Evolutionary conservation across 2,888 invertebrate genomes (phyloP).

Genomic region (Drosophila longiperda): DNA sequence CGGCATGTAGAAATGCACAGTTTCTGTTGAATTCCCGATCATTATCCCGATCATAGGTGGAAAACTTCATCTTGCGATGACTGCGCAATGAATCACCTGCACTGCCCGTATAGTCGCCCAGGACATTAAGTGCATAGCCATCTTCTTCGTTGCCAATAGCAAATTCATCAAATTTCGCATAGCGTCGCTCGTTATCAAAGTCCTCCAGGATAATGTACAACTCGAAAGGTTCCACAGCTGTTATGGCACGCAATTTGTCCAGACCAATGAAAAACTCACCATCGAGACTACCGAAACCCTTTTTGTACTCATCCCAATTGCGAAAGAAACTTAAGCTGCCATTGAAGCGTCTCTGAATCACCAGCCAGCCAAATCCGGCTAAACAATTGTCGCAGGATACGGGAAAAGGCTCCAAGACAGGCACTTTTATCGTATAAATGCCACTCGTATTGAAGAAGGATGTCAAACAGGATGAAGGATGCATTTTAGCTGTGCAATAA

Average conservation of each 20-base stretch:
- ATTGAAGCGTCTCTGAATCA: conserved; percentile 88
- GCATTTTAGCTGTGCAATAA: conserved; percentile 1
- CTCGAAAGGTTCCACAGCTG: conserved; percentile 85
- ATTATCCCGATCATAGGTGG: conserved; percentile 88
- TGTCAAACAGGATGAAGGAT: conserved; percentile 54
- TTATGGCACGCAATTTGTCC: conserved; percentile 87
- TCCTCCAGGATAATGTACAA: conserved; percentile 88
- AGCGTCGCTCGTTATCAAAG: conserved; percentile 86
- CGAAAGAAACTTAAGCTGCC: conserved; percentile 89
- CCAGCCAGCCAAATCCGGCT: conserved; percentile 88
- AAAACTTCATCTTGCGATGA: conserved; percentile 89
- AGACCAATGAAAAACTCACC: conserved; percentile 91
- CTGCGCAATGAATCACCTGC: conserved; percentile 89
- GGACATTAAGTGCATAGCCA: conserved; percentile 88
- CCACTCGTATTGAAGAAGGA: conserved; percentile 24
- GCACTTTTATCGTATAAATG: conserved; percentile 76
- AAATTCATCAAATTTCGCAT: conserved; percentile 88
- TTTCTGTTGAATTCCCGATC: conserved; percentile 88
- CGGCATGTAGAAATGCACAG: conserved; percentile 88
- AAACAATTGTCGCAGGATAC: conserved; percentile 57
- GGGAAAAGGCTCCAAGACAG: conserved; percentile 62
- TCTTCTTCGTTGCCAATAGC: conserved; percentile 89
- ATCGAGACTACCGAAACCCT: conserved; percentile 89
- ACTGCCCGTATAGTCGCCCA: conserved; percentile 88
- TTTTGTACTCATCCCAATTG: conserved; percentile 88